Evolutionary conservation across 2,113 vertebrate genomes (phyloP).

Genomic region (Xyrauchen texanus): DNA sequence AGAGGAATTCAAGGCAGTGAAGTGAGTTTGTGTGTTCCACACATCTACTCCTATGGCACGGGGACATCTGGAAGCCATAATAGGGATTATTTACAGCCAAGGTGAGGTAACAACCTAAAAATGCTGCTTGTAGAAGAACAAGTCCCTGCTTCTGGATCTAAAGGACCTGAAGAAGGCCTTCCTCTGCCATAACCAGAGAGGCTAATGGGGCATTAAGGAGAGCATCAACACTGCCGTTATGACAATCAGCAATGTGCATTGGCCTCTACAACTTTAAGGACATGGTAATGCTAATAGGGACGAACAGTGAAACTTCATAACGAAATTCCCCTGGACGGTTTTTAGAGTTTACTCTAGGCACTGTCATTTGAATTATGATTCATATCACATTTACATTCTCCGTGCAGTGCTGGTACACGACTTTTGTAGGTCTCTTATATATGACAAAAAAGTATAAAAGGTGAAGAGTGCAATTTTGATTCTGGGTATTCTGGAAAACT

Average conservation of each 20-base stretch:
- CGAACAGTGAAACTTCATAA: not conserved
- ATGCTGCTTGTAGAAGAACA: conserved; percentile 66
- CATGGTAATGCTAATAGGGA: not conserved
- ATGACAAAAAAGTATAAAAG: not conserved
- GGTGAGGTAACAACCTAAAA: conserved; percentile 76
- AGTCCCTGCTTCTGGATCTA: conserved; percentile 33
- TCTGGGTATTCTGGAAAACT: too few species aligned
- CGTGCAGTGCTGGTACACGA: not conserved
- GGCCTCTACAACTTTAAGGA: not conserved
- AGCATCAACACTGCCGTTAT: not conserved
- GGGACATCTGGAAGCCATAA: conserved; percentile 80
- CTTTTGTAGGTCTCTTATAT: not conserved
- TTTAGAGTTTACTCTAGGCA: not conserved
- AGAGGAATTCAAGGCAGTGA: conserved; percentile 11
- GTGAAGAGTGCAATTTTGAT: too few species aligned
- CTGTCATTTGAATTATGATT: not conserved
- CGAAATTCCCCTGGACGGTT: too few species aligned
- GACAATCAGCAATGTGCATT: not conserved
- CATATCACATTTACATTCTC: not conserved
- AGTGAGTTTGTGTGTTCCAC: conserved; percentile 4
- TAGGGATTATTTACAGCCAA: conserved; percentile 72
- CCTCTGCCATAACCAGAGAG: conserved; percentile 14
- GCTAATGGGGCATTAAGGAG: conserved; percentile 1
- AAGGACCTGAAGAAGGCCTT: conserved; percentile 49
- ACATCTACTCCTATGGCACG: conserved; percentile 15